phyloP scores from a whole-genome alignment of 2,797 vertebrate genomes.

The Triplophysa yarkandensis region DNA sequence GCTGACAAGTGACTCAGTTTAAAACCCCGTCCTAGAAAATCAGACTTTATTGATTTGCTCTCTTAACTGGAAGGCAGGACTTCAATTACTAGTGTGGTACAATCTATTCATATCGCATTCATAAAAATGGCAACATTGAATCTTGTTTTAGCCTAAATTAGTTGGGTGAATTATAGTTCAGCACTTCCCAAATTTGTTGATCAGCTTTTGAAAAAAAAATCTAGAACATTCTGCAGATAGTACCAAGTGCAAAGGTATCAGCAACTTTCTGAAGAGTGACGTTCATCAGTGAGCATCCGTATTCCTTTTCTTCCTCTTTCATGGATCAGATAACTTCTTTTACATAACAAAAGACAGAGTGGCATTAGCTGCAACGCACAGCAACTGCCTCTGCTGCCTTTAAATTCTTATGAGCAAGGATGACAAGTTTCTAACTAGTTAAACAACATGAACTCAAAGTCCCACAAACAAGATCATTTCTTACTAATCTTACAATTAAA shows the following conservation, averaged over 20 bases:
- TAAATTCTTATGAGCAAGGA: background rate
- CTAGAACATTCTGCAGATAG: conserved; percentile 62
- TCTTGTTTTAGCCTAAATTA: too few species aligned
- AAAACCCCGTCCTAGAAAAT: too few species aligned
- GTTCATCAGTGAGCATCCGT: conserved; percentile 66
- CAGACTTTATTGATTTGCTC: too few species aligned
- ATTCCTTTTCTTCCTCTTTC: conserved; percentile 60
- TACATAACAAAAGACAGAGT: conserved; percentile 62
- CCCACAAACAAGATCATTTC: too few species aligned
- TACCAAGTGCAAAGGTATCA: conserved; percentile 62
- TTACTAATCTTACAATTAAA: too few species aligned
- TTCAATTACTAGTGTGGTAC: background rate
- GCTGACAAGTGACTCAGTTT: too few species aligned
- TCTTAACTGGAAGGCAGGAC: background rate
- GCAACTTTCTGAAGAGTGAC: conserved; percentile 61
- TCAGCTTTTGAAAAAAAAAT: conserved; percentile 65
- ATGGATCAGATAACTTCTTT: conserved; percentile 60
- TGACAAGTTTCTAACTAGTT: background rate
- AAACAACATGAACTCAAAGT: background rate
- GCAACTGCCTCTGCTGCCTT: conserved; percentile 27
- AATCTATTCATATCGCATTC: too few species aligned
- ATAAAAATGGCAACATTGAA: too few species aligned
- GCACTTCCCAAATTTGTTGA: conserved; percentile 52
- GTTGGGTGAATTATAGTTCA: too few species aligned
- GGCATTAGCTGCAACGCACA: conserved; percentile 24